Conservation (phyloP, 2,888 invertebrate genomes). For the Heliconius ethilla region DNA sequence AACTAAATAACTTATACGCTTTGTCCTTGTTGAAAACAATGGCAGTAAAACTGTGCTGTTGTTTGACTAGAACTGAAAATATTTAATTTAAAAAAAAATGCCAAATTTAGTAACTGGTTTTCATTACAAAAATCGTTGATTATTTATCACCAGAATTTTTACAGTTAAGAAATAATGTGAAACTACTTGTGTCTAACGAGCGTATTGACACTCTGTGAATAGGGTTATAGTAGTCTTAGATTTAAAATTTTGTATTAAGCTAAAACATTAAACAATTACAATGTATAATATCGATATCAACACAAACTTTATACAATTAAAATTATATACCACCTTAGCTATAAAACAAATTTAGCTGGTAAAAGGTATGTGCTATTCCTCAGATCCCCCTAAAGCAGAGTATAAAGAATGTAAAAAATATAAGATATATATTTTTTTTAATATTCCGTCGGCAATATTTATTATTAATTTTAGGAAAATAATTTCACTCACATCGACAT, state of each 20-base stretch:
- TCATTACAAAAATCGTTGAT: not conserved
- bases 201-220: no score
- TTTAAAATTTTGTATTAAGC: no score
- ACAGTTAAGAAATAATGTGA: no score
- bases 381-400: not conserved
- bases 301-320: no score
- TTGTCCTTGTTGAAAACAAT: slow-evolving; percentile 54
- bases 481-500: no score
- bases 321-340: no score
- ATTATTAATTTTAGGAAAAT: not conserved
- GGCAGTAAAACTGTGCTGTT: slow-evolving; percentile 36
- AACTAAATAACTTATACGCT: slow-evolving; percentile 59
- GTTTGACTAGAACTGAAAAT: not conserved
- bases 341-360: no score
- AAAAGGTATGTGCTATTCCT: no score
- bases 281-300: no score
- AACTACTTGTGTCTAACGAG: no score
- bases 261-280: no score
- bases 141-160: not conserved
- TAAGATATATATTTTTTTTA: not conserved
- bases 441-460: not conserved
- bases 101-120: not conserved
- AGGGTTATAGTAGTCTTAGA: no score
- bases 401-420: not conserved
- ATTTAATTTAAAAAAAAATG: not conserved